phyloP scores from a whole-genome alignment of 35 echinoderm and acorn worm species.

The Strongylocentrotus purpuratus region DNA sequence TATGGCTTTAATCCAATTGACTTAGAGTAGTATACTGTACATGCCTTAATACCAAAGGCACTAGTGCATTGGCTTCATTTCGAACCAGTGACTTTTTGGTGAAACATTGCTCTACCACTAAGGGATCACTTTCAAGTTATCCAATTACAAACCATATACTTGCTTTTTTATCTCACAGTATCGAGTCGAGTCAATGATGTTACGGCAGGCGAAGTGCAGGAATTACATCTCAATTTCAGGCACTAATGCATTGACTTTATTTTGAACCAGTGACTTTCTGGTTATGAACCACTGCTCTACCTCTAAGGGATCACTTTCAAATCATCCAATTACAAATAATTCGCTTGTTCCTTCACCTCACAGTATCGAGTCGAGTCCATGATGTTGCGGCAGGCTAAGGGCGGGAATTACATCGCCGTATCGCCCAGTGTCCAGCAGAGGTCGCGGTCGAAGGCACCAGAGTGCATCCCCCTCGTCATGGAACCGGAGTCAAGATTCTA shows the following conservation, averaged over 20 bases:
- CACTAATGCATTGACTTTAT: no score
- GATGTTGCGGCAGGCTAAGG: slow-evolving; percentile 91
- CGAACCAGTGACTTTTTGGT: no score
- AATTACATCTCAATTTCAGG: slow-evolving; percentile 79
- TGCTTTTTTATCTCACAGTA: slow-evolving; percentile 60
- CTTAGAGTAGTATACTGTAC: no score
- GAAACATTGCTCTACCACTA: no score
- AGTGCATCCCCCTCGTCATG: slow-evolving; percentile 83
- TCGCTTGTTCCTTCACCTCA: background rate
- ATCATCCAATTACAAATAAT: background rate
- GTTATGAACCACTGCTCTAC: no score
- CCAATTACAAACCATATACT: background rate
- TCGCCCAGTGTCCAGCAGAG: slow-evolving; percentile 95
- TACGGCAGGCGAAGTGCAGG: slow-evolving; percentile 81
- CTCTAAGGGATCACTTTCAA: no score
- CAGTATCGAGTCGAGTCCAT: slow-evolving; percentile 99
- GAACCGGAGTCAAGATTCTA: slow-evolving; percentile 95
- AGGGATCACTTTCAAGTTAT: background rate
- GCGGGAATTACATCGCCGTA: slow-evolving; percentile 87
- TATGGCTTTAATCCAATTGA: no score
- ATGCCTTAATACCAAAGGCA: no score
- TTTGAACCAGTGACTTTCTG: no score
- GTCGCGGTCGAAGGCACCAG: slow-evolving; percentile 84
- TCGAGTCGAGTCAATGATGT: slow-evolving; percentile 98
- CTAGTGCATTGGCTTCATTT: no score